Evolutionary conservation across 1,140 invertebrate species (phyloP).

Genomic region (Drosophila tristis): DNA sequence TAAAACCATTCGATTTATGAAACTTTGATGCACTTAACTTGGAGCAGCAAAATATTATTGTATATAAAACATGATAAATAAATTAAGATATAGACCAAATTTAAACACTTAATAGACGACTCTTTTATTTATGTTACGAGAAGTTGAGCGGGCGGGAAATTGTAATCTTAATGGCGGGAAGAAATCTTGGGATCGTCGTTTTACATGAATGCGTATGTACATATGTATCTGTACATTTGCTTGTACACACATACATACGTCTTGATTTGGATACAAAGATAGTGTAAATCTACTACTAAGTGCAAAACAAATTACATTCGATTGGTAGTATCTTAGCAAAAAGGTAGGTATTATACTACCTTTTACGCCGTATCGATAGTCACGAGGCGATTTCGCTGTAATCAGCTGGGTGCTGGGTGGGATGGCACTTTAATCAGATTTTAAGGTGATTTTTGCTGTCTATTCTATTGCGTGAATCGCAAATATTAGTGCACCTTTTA

Average conservation of each 20-base stretch:
- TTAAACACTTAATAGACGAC: conserved; percentile 7
- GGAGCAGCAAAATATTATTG: conserved; percentile 44
- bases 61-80: conserved; percentile 68
- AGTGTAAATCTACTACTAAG: too few relatives aligned
- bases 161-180: background rate
- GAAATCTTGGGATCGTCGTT: too few relatives aligned
- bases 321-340: too few relatives aligned
- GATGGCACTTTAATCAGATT: too few relatives aligned
- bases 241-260: too few relatives aligned
- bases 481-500: too few relatives aligned
- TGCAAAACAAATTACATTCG: too few relatives aligned
- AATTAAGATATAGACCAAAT: conserved; percentile 37
- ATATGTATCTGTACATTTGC: background rate
- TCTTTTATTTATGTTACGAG: background rate
- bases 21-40: conserved; percentile 43
- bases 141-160: background rate
- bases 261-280: too few relatives aligned
- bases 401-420: too few relatives aligned
- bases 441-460: too few relatives aligned
- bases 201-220: background rate
- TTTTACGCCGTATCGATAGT: conserved; percentile 6
- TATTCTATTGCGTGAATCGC: too few relatives aligned
- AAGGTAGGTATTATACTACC: too few relatives aligned
- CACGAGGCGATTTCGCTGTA: background rate
- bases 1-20: background rate